Percentiles rank a stretch among this genome's conserved stretches.
These are phyloP conservation scores for Merluccius polli DNA, from an alignment of 2,797 vertebrate genomes.

Conservation along the genomic window DNA sequence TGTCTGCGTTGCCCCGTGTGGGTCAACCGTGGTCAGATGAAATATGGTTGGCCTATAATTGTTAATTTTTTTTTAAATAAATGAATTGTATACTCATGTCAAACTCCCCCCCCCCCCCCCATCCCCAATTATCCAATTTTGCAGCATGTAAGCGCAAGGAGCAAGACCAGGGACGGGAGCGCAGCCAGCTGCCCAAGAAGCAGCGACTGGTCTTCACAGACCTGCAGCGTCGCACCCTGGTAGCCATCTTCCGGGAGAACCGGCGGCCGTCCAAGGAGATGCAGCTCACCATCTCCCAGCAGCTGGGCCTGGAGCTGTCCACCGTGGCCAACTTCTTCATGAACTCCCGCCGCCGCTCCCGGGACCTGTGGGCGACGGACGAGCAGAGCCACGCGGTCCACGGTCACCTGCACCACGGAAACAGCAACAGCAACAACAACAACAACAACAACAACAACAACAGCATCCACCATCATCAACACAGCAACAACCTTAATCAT, in stretches of 20 bases:
- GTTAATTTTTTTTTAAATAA: neutral
- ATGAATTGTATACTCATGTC: neutral
- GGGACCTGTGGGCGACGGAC: constrained; percentile 91
- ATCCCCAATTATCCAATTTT: neutral
- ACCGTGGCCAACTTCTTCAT: constrained; percentile 99
- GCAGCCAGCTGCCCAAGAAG: constrained; percentile 92
- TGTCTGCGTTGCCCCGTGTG: neutral
- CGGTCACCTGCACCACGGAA: constrained; percentile 51
- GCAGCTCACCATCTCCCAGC: constrained; percentile 98
- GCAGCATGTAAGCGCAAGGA: constrained; percentile 97
- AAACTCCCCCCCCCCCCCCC: neutral
- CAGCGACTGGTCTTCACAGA: constrained; percentile 99
- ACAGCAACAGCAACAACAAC: constrained; percentile 25
- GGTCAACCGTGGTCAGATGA: neutral
- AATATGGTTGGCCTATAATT: neutral
- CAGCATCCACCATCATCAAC: constrained; percentile 25
- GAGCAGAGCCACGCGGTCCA: constrained; percentile 81
- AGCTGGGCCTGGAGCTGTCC: constrained; percentile 93
- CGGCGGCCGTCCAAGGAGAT: constrained; percentile 97
- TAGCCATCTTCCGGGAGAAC: constrained; percentile 98
- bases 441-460: constrained; percentile 39
- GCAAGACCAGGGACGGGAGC: constrained; percentile 85
- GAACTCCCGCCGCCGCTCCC: constrained; percentile 91
- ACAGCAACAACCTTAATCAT: neutral
- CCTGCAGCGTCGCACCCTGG: constrained; percentile 95